Percentiles rank a stretch among this genome's conserved stretches.
Evolutionary conservation across 1,140 invertebrate genomes (phyloP).

Genomic region (Episyrphus balteatus): DNA sequence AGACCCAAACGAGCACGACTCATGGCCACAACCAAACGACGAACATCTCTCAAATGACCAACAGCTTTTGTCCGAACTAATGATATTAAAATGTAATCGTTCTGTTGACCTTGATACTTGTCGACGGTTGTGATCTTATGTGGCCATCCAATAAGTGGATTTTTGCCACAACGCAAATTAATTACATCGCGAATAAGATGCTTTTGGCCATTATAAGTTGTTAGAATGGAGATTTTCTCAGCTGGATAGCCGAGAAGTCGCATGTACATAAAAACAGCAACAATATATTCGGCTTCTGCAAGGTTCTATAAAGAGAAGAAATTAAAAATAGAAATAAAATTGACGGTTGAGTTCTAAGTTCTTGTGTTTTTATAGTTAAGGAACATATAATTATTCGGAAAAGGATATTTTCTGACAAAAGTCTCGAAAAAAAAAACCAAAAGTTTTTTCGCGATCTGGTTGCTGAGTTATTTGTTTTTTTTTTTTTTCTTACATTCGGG

Average conservation of each 20-base stretch:
- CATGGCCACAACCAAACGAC: conserved; percentile 94
- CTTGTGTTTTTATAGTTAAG: background rate
- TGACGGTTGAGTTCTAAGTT: background rate
- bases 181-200: conserved; percentile 95
- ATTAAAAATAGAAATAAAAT: too few relatives aligned
- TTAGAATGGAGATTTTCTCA: conserved; percentile 96
- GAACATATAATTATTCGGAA: too few relatives aligned
- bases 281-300: conserved; percentile 96
- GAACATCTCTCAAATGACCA: conserved; percentile 91
- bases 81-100: conserved; percentile 95
- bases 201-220: conserved; percentile 99
- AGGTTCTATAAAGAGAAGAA: conserved; percentile 64
- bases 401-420: too few relatives aligned
- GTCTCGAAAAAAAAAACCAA: too few relatives aligned
- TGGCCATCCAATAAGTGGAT: conserved; percentile 92
- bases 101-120: conserved; percentile 99
- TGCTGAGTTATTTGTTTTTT: too few relatives aligned
- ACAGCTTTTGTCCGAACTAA: conserved; percentile 92
- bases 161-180: conserved; percentile 84
- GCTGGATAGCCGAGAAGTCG: conserved; percentile 92
- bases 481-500: too few relatives aligned
- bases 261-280: conserved; percentile 99
- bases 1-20: conserved; percentile 94
- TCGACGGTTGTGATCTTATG: conserved; percentile 95
- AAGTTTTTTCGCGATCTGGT: too few relatives aligned